Evolutionary conservation across 2,113 vertebrate species (phyloP).

Genomic region (Grus americana): DNA sequence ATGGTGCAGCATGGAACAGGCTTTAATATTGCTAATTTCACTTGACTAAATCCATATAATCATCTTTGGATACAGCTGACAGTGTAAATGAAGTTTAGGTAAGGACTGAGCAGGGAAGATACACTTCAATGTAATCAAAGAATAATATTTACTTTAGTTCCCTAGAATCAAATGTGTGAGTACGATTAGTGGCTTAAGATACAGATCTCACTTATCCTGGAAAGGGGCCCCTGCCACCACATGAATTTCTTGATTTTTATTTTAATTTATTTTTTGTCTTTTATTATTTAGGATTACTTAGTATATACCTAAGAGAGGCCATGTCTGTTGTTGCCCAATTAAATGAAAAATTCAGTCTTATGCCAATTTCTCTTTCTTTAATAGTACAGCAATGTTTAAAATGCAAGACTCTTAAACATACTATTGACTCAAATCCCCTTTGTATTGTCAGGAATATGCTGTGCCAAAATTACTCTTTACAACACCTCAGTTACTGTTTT

Average conservation of each 20-base stretch:
- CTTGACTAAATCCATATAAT: not conserved
- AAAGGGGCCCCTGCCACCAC: not conserved
- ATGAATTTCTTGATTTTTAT: not conserved
- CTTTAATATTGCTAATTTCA: not conserved
- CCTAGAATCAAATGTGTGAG: not conserved
- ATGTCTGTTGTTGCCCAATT: not conserved
- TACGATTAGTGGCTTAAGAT: not conserved
- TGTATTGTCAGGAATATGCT: not conserved
- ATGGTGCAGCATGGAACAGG: not conserved
- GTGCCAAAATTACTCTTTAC: not conserved
- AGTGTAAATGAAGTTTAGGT: not conserved
- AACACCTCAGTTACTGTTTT: not conserved
- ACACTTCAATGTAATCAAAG: not conserved
- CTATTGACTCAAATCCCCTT: not conserved
- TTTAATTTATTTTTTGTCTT: not conserved
- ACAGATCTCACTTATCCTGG: not conserved
- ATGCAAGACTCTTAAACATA: not conserved
- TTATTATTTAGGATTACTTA: not conserved
- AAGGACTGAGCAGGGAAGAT: not conserved
- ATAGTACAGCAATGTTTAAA: not conserved
- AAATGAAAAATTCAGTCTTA: not conserved
- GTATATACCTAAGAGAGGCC: not conserved
- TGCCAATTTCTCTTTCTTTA: not conserved
- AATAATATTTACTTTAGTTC: not conserved
- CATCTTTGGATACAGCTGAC: not conserved